Percentiles rank a stretch among this genome's conserved stretches.
Conservation (phyloP, 2,888 invertebrate genomes). For the Hypomecis punctinalis region DNA sequence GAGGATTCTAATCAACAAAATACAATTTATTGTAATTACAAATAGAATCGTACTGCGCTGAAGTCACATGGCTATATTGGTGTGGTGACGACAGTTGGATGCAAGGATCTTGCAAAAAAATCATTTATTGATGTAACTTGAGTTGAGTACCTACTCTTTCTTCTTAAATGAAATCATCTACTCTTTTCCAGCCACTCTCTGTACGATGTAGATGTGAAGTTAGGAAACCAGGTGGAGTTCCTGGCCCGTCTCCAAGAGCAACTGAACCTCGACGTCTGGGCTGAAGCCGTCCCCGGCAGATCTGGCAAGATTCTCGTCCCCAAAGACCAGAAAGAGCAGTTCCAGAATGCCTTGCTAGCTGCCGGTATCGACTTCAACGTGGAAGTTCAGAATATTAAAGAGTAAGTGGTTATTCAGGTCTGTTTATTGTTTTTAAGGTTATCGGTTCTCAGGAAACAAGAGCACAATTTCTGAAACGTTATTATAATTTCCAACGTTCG, state of each 20-base stretch:
- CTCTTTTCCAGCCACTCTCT: constrained; percentile 57
- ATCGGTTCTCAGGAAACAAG: too few species aligned
- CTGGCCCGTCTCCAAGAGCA: constrained; percentile 52
- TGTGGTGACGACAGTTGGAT: too few species aligned
- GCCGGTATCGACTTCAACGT: constrained; percentile 53
- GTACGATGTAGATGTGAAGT: constrained; percentile 57
- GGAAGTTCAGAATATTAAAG: constrained; percentile 60
- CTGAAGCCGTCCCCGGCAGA: constrained; percentile 51
- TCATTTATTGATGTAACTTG: too few species aligned
- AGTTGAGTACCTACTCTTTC: too few species aligned
- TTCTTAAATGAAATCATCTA: background rate
- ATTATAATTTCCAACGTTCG: too few species aligned
- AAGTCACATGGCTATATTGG: too few species aligned
- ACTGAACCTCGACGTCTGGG: constrained; percentile 60
- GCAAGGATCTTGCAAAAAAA: too few species aligned
- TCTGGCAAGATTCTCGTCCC: constrained; percentile 60
- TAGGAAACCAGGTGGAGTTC: constrained; percentile 49
- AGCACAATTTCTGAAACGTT: too few species aligned
- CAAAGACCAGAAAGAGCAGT: constrained; percentile 46
- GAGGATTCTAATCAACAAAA: too few species aligned
- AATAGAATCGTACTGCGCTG: too few species aligned
- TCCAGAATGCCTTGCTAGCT: constrained; percentile 50
- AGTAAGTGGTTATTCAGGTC: constrained; percentile 54
- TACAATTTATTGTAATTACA: too few species aligned
- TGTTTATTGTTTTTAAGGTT: too few species aligned